Evolutionary conservation across 2,113 vertebrate species (phyloP).

Genomic region (Hippopotamus amphibius): DNA sequence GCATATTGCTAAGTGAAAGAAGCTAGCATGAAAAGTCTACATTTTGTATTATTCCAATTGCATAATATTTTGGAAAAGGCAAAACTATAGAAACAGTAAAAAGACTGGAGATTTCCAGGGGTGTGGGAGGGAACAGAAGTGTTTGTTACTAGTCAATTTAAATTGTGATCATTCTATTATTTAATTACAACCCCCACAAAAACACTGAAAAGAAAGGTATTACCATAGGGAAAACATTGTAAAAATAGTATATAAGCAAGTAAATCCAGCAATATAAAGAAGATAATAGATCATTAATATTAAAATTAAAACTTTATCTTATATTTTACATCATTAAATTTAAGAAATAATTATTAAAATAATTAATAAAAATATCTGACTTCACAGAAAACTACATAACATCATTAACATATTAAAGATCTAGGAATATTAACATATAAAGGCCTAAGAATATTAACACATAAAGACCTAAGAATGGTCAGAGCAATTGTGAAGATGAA

Average conservation of each 20-base stretch:
- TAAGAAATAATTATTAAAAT: not conserved
- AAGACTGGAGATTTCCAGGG: not conserved
- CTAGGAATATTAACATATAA: not conserved
- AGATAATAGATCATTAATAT: not conserved
- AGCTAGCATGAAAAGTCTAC: not conserved
- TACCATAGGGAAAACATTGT: not conserved
- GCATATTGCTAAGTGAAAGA: not conserved
- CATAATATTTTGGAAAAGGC: not conserved
- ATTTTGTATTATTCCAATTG: not conserved
- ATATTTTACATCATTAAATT: not conserved
- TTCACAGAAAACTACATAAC: not conserved
- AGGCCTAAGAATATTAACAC: not conserved
- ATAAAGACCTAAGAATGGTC: not conserved
- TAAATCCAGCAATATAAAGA: not conserved
- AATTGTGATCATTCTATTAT: not conserved
- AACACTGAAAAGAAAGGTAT: not conserved
- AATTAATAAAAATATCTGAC: not conserved
- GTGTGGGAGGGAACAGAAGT: not conserved
- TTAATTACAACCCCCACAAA: not conserved
- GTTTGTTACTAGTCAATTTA: not conserved
- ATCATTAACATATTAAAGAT: not conserved
- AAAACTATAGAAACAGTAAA: not conserved
- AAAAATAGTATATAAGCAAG: not conserved
- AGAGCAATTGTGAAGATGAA: not conserved
- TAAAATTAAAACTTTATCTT: not conserved